Conservation (phyloP, 2,113 vertebrate genomes). For the Neopipo cinnamomea region DNA sequence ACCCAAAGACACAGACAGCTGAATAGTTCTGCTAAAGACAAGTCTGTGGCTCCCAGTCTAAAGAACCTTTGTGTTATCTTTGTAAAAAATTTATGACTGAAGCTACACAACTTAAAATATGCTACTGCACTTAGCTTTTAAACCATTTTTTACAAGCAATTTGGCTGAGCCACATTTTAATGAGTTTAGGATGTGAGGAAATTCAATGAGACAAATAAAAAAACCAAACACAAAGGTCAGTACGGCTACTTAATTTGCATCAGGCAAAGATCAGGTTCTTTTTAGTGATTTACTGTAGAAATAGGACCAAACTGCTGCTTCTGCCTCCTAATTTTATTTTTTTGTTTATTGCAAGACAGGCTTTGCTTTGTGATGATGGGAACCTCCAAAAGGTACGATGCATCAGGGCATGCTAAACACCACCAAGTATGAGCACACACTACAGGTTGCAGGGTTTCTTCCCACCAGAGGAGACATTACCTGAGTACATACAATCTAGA, state of each 20-base stretch:
- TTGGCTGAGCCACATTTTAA: conserved; percentile 9
- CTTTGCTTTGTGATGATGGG: neutral
- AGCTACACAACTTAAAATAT: neutral
- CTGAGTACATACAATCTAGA: neutral
- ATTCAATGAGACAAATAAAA: neutral
- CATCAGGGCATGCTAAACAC: neutral
- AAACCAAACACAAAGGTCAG: conserved; percentile 8
- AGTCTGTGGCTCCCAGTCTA: neutral
- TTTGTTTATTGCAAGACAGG: neutral
- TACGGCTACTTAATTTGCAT: neutral
- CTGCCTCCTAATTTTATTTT: neutral
- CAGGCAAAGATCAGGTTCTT: neutral
- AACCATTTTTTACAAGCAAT: neutral
- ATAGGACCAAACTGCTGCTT: neutral
- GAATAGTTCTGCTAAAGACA: neutral
- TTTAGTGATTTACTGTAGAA: neutral
- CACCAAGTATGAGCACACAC: neutral
- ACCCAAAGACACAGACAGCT: neutral
- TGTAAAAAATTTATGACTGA: neutral
- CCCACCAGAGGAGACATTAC: neutral
- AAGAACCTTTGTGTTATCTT: neutral
- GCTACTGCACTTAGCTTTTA: neutral
- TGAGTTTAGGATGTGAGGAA: conserved; percentile 20
- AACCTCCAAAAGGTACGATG: neutral
- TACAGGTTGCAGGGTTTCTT: neutral